Percentiles rank a stretch among this genome's conserved stretches.
Evolutionary conservation across 2,888 invertebrate species (phyloP).

Genomic region (Orthosia cruda): DNA sequence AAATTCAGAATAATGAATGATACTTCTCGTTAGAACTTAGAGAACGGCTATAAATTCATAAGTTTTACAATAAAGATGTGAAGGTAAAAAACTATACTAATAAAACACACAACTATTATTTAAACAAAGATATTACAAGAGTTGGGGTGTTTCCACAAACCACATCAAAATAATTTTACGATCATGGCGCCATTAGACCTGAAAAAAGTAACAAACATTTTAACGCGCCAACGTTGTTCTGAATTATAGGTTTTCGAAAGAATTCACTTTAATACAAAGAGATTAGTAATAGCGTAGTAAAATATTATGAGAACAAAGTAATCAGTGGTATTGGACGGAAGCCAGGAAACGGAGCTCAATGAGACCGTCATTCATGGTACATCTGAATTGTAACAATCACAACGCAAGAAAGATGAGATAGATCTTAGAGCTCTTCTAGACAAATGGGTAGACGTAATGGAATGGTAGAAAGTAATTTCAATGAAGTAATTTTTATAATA

Average conservation of each 20-base stretch:
- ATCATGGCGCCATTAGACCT: slow-evolving; percentile 71
- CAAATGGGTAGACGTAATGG: slow-evolving; percentile 5
- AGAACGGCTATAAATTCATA: slow-evolving; percentile 49
- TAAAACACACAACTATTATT: slow-evolving; percentile 63
- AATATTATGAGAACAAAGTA: slow-evolving; percentile 83
- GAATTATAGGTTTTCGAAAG: slow-evolving; percentile 79
- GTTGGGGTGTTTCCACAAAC: slow-evolving; percentile 68
- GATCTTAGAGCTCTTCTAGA: slow-evolving; percentile 6
- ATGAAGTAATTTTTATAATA: background rate
- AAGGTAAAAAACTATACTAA: slow-evolving; percentile 60
- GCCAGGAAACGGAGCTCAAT: slow-evolving; percentile 80
- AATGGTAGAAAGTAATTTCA: slow-evolving; percentile 6
- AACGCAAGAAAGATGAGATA: slow-evolving; percentile 11
- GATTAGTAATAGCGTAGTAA: slow-evolving; percentile 73
- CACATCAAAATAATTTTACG: slow-evolving; percentile 74
- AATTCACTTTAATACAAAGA: slow-evolving; percentile 75
- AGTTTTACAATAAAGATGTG: slow-evolving; percentile 64
- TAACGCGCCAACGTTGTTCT: slow-evolving; percentile 71
- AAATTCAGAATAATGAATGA: slow-evolving; percentile 40
- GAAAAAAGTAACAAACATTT: slow-evolving; percentile 74
- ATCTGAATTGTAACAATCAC: slow-evolving; percentile 26
- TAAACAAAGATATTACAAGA: slow-evolving; percentile 60
- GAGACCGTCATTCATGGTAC: slow-evolving; percentile 80
- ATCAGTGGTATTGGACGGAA: slow-evolving; percentile 78
- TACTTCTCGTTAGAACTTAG: slow-evolving; percentile 28